Base-by-base conservation (phyloP, 2,113 vertebrate genomes). In the Balaenoptera acutorostrata region DNA sequence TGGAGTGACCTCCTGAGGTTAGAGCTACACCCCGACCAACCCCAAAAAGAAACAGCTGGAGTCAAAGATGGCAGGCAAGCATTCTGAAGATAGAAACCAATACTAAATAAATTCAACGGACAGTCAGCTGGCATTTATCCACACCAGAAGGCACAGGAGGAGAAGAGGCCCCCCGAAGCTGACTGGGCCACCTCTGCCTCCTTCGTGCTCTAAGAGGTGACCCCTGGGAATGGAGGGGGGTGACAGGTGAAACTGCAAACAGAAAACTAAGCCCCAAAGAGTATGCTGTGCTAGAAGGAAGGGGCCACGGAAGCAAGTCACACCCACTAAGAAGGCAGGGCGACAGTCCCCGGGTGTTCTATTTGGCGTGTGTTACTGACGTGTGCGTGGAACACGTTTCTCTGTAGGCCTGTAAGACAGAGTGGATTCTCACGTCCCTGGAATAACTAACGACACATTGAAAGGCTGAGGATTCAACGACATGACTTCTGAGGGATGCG, bases 361-460 rank as follows among this genome's bases (percentile, higher is more conserved):
- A 6, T 6, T 6, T 7, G 8, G 1, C 0, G 0, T 31, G 20
- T 49, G 41, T 63, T 2, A 18, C 57, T n/a, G 41, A 25, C 5
- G 1, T 12, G 1, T 2, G 3, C 21, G 0, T 23, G 20, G 36
- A 41, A 25, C 13, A 55, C 0, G 3, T 7, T 46, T 92, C 55
- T 80, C 49, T n/a, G 33, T 2, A 36, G 27, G 36, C 33, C 49
- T 57, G n/a, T 81, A 10, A 52, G 17, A 77, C 29, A 5, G 9
- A n/a, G 21, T 6, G 15, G 13, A 68, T 10, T 31, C 69, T 52
- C 20, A 18, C 4, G 23, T 49, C 72, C 33, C 72, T 23, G 14
- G 8, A 11, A 23, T 27, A 44, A 74, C 0, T 44, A 7, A 78
- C 25, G 39, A 41, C 20, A 55, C 31, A 69, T 4, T 41, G 41